These are phyloP conservation scores for Synanthedon myopaeformis DNA, from an alignment of 2,888 invertebrate genomes.

Conservation along the genomic window DNA sequence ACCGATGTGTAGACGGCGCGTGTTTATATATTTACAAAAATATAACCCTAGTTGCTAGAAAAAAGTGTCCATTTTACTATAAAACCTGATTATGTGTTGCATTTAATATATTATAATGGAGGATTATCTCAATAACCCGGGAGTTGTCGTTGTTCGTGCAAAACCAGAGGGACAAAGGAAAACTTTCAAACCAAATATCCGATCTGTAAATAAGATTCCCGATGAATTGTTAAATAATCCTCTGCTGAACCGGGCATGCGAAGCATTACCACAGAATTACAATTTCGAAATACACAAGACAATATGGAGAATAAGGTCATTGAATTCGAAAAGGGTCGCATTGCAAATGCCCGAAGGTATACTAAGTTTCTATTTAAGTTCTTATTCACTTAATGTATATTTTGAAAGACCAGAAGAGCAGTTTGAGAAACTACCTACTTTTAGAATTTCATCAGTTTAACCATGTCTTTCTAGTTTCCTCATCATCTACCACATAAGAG, in stretches of 20 bases:
- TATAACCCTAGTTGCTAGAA: slow-evolving; percentile 20
- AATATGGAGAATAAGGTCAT: slow-evolving; percentile 92
- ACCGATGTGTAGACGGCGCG: slow-evolving; percentile 28
- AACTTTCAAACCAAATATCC: slow-evolving; percentile 80
- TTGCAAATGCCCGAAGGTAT: slow-evolving; percentile 95
- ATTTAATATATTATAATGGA: slow-evolving; percentile 29
- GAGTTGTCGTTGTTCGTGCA: slow-evolving; percentile 78
- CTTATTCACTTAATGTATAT: background rate
- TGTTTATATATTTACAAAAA: slow-evolving; percentile 40
- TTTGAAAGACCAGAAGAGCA: no score
- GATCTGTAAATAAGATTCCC: slow-evolving; percentile 82
- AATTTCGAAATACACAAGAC: slow-evolving; percentile 99
- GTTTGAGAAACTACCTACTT: no score
- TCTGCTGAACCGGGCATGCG: slow-evolving; percentile 77
- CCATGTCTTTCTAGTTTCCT: no score
- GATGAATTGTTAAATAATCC: slow-evolving; percentile 82
- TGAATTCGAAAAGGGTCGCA: slow-evolving; percentile 89
- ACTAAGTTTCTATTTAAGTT: slow-evolving; percentile 4
- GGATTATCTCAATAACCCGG: slow-evolving; percentile 37
- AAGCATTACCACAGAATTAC: slow-evolving; percentile 89
- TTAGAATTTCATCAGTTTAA: no score
- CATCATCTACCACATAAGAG: no score
- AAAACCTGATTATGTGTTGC: slow-evolving; percentile 2
- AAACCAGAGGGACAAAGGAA: slow-evolving; percentile 79
- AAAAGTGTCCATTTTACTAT: background rate